phyloP scores from a whole-genome alignment of 2,888 invertebrate genomes.

The Ernsta delagoae region DNA sequence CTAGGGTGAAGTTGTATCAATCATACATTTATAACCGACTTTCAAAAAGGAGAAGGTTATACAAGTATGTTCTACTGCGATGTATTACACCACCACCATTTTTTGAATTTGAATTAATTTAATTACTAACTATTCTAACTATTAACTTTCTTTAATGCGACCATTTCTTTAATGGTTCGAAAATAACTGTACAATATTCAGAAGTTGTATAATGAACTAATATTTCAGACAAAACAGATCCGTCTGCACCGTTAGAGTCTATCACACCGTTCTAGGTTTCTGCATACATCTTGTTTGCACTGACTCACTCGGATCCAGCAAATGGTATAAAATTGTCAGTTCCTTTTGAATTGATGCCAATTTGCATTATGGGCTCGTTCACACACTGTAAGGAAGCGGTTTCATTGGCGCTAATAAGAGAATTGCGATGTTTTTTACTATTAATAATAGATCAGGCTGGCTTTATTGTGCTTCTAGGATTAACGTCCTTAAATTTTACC shows the following conservation, averaged over 20 bases:
- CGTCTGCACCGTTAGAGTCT: constrained; percentile 17
- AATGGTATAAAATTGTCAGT: constrained; percentile 61
- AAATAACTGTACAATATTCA: not conserved
- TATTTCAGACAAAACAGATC: constrained; percentile 14
- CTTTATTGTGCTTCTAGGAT: too few species aligned
- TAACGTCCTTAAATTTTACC: too few species aligned
- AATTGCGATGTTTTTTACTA: not conserved
- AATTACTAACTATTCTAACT: too few species aligned
- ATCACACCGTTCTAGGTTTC: constrained; percentile 11
- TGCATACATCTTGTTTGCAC: constrained; percentile 28
- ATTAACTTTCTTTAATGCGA: too few species aligned
- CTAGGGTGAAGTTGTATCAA: too few species aligned
- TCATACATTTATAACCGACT: too few species aligned
- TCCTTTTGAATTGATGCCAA: constrained; percentile 63
- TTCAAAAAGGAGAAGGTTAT: too few species aligned
- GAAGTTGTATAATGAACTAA: not conserved
- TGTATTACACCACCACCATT: too few species aligned
- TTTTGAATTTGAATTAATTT: too few species aligned
- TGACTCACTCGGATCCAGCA: constrained; percentile 42
- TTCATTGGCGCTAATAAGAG: not conserved
- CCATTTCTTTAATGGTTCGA: too few species aligned
- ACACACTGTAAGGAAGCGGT: constrained; percentile 38
- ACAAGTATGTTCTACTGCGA: too few species aligned
- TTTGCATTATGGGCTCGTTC: constrained; percentile 55
- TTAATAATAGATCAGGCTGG: not conserved